Percentiles rank a stretch among this genome's conserved stretches.
phyloP scores from a whole-genome alignment of 2,797 vertebrate genomes.

The Phrynocephalus guinanensis region DNA sequence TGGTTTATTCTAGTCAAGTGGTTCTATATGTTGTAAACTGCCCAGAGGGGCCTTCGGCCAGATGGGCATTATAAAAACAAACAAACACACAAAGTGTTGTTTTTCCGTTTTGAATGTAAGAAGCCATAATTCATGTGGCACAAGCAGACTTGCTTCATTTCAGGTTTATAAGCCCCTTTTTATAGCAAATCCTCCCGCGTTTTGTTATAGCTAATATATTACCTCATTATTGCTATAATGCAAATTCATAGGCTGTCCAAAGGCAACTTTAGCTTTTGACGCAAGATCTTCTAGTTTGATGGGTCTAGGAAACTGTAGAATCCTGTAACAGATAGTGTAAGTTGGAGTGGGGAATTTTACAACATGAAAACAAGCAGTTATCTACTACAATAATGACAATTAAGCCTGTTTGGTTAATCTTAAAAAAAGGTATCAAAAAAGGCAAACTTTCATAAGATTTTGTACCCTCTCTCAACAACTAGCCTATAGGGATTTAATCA shows the following conservation, averaged over 20 bases:
- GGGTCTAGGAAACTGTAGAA: constrained; percentile 93
- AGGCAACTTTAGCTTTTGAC: constrained; percentile 92
- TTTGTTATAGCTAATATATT: constrained; percentile 34
- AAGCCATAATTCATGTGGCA: not conserved
- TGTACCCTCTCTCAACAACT: not conserved
- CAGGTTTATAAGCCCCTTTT: not conserved
- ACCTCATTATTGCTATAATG: constrained; percentile 99
- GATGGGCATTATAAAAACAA: too few relatives aligned
- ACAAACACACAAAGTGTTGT: too few relatives aligned
- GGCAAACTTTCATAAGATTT: not conserved
- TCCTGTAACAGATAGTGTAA: constrained; percentile 79
- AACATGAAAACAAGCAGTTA: constrained; percentile 41
- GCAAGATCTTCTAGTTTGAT: constrained; percentile 92
- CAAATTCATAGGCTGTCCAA: constrained; percentile 95
- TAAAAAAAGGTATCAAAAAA: not conserved
- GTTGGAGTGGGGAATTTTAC: not conserved
- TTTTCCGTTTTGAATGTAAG: not conserved
- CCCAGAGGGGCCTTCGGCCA: too few relatives aligned
- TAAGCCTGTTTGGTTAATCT: not conserved
- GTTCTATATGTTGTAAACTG: too few relatives aligned
- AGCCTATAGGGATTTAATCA: not conserved
- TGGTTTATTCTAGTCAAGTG: too few relatives aligned
- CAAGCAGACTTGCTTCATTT: not conserved
- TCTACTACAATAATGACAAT: not conserved
- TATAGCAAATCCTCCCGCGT: not conserved